Evolutionary conservation across 2,113 vertebrate species (phyloP), one percentile per base, ranked within the genome.

Genomic region (Mus spicilegus): DNA sequence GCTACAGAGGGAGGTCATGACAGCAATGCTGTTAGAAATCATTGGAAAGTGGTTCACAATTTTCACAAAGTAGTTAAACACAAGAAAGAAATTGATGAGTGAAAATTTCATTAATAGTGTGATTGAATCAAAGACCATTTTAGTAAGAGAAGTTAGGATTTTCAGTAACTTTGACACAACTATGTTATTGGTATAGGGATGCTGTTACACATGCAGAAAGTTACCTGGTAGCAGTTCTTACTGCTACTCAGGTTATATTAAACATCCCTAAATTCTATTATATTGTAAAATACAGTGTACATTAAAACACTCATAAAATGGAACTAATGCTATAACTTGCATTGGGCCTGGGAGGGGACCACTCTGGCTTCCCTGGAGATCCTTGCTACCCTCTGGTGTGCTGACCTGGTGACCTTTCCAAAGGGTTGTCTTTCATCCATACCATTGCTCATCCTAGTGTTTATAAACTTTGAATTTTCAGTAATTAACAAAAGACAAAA

Each of bases 211-310:
- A n/a, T 54, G 33, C n/a, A 80, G 49, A 42, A 86, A 89, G n/a
- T 73, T 36, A 85, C 36, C 39, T 42, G 56, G 14, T 19, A 76
- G 78, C 49, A 81, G 11, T 46, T 76, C 26, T 69, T 89, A 91
- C 69, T 91, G 91, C 88, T 84, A 13, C 81, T 91, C 2, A 28
- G 85, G 46, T 9, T 77, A 91, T 91, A 67, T 97, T 92, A 87
- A 22, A 11, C 24, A 42, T 87, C 63, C 85, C 92, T 81, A 89
- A 65, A 67, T 93, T 95, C 51, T 89, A n/a, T 84, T 89, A 11
- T 95, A 72, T 84, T 89, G 11, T 95, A 72, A 93, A 93, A 75
- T 82, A n/a, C 19, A 51, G 1, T 17, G 24, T 85, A 8, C 46
- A 54, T 81, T 58, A 65, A 89, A 91, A 77, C 49, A 70, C 33